Base-by-base conservation (phyloP, 2,797 vertebrate genomes). In the Diceros bicornis region DNA sequence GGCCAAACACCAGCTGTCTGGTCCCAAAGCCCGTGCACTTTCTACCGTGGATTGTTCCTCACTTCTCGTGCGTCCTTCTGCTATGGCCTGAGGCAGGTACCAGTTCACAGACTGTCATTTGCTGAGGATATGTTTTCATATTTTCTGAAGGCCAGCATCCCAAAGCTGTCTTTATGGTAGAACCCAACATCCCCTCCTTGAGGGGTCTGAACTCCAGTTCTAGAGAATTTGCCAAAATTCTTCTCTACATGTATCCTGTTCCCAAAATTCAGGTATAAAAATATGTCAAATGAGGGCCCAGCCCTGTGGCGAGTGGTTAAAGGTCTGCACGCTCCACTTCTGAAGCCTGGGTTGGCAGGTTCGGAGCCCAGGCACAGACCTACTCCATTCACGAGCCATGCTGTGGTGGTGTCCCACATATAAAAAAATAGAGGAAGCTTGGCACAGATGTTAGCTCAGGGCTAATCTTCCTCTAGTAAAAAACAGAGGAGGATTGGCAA, bases 211-310 rank as follows among this genome's bases (percentile, higher is more conserved):
- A 52, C 18, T 59, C 27, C 91, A 8, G 2, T 52, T 89, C 59
- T 64, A 37, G 29, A 79, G 44, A 82, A 66, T 90, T 90, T 44
- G 6, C 20, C 11, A 62, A 29, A 62, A 64, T 66, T 92, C 6
- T 61, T 41, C 41, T 77, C 62, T 13, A 6, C 50, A n/a, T 34
- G 32, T 74, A 14, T 66, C 7, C 7, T 1, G 86, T 91, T 95
- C 18, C 79, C 37, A 57, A 95, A 88, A 77, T 37, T 85, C 68
- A 83, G 32, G 89, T 68, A 21, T 85, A 91, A 78, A 93, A 85
- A 37, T 92, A 50, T 47, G 17, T 81, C 41, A 62, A 62, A 52
- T 59, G 61, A 41, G 41, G 4, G 41, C 41, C 41, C 41, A 41
- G 41, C 41, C 41, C 41, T 41, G 41, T 41, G 41, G 41, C 41